A percentile compares a stretch with the other conserved stretches of the same genome.
phyloP scores from a whole-genome alignment of 2,888 invertebrate genomes.

The Sisyra nigra region DNA sequence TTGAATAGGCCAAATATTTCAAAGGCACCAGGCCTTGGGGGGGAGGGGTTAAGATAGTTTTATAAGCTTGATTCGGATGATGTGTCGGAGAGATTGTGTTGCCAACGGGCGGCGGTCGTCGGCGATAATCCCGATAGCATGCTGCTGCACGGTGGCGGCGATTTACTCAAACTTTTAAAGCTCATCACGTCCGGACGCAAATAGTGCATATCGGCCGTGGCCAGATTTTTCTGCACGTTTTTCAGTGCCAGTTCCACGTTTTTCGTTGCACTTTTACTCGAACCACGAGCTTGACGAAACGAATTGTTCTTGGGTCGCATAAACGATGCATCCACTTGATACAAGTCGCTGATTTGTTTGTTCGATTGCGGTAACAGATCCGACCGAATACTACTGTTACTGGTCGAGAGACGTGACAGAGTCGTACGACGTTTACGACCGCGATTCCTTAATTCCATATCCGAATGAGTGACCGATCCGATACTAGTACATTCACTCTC shows the following conservation, averaged over 20 bases:
- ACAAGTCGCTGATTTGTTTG: conserved; percentile 4
- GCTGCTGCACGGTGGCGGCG: conserved; percentile 36
- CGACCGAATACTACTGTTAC: conserved; percentile 26
- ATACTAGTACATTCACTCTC: conserved; percentile 30
- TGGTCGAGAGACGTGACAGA: conserved; percentile 23
- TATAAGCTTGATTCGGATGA: conserved; percentile 26
- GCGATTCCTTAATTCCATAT: conserved; percentile 23
- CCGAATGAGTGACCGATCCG: conserved; percentile 22
- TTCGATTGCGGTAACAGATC: conserved; percentile 21
- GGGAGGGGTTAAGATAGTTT: too few relatives aligned
- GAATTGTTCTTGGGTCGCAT: background rate
- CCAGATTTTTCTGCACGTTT: conserved; percentile 18
- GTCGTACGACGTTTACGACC: conserved; percentile 19
- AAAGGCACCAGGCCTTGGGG: too few relatives aligned
- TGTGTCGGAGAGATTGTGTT: conserved; percentile 17
- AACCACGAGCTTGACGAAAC: background rate
- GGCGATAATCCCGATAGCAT: conserved; percentile 37
- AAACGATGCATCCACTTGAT: conserved; percentile 4
- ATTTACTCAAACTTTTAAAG: conserved; percentile 26
- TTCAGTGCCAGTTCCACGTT: conserved; percentile 8
- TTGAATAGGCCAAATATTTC: too few relatives aligned
- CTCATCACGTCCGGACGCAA: conserved; percentile 24
- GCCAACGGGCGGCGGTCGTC: conserved; percentile 27
- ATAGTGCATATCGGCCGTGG: conserved; percentile 20
- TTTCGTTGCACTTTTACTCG: conserved; percentile 13